Evolutionary conservation across 2,797 vertebrate species (phyloP), one percentile per base, ranked within the genome.

Genomic region (Zalophus californianus): DNA sequence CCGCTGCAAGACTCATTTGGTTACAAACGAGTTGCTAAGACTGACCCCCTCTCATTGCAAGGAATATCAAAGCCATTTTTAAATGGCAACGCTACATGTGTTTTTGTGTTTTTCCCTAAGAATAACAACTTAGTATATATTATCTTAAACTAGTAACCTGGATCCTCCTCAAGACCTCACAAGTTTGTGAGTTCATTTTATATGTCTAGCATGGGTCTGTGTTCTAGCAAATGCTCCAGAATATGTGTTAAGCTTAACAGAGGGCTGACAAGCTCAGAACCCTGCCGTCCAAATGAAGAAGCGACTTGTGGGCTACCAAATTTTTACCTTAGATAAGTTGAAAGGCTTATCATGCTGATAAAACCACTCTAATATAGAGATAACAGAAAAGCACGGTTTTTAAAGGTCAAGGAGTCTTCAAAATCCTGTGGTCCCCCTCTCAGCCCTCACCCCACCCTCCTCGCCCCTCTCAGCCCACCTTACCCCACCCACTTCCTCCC

Each of bases 51-150:
- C 56, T 66, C 32, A 15, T 29, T 27, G 29, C 38, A 35, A 92
- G 16, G 41, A 44, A 38, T 50, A 27, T 21, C 44, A 90, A 27
- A 75, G 75, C 75, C 16, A 9, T 95, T 96, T 94, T 92, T 27
- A 92, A 92, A 35, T 7, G 41, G 41, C 54, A 60, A 15, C 18
- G 18, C 21, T 70, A 15, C 16, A 3, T 75, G 15, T 79, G 54
- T 7, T 58, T 79, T 44, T 75, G 32, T 73, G 70, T n/a, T 86
- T 85, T 64, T 72, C 13, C 88, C 95, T 73, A 27, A 48, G 85
- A 89, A 87, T 73, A 77, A 68, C 48, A 75, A 25, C 16, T 20
- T 89, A 48, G 9, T 16, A 0, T 70, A 6, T 25, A 32, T 83
- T 44, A 32, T 77, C 20, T 94, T 80, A 73, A 92, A 48, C 29